These are phyloP conservation scores for Gasteruption jaculator DNA, from an alignment of 2,888 invertebrate species.

Conservation along the genomic window DNA sequence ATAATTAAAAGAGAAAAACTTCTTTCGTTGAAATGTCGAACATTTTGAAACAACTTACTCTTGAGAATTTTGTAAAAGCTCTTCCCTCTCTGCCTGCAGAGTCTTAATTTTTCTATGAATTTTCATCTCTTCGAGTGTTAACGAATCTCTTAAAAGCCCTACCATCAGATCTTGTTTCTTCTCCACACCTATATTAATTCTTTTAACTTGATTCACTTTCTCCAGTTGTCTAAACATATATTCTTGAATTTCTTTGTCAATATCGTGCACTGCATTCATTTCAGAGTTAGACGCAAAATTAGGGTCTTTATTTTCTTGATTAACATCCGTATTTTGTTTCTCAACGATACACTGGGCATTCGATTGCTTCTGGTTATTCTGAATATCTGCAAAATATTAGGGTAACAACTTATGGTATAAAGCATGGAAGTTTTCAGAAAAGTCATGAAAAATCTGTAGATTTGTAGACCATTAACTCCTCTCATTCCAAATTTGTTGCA, in stretches of 20 bases:
- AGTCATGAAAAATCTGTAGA: too few relatives aligned
- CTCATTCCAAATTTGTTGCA: too few relatives aligned
- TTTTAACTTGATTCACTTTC: constrained; percentile 63
- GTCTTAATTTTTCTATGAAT: constrained; percentile 65
- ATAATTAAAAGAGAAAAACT: neutral
- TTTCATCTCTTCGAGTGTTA: constrained; percentile 49
- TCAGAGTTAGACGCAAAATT: too few relatives aligned
- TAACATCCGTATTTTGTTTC: constrained; percentile 17
- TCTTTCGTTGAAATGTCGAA: too few relatives aligned
- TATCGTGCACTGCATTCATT: constrained; percentile 51
- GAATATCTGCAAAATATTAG: constrained; percentile 22
- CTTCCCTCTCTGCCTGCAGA: constrained; percentile 71
- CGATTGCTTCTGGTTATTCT: constrained; percentile 58
- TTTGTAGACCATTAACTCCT: too few relatives aligned
- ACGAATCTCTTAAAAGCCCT: constrained; percentile 59
- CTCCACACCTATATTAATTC: constrained; percentile 65
- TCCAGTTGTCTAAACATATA: constrained; percentile 65
- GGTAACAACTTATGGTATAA: too few relatives aligned
- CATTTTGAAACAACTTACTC: constrained; percentile 39
- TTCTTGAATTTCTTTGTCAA: constrained; percentile 61
- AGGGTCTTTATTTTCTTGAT: constrained; percentile 19
- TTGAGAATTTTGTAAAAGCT: constrained; percentile 64
- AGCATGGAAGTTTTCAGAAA: too few relatives aligned
- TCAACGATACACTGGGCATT: constrained; percentile 42
- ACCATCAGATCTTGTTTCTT: constrained; percentile 63